Conservation (phyloP, 1,140 invertebrate genomes). For the Bombus cullumanus region DNA sequence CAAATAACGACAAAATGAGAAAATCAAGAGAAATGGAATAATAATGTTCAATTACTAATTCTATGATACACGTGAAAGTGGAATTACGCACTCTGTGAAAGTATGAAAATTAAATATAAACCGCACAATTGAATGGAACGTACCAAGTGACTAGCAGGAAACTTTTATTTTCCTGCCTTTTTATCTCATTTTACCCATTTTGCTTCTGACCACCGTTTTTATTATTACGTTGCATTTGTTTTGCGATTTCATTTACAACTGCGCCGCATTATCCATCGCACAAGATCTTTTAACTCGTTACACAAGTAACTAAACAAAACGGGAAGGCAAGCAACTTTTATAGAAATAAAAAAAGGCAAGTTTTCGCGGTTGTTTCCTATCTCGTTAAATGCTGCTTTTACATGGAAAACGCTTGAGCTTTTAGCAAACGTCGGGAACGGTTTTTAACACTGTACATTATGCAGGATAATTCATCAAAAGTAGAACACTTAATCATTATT, state of each 20-base stretch:
- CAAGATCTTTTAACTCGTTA: background rate
- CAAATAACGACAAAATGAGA: background rate
- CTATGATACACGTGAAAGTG: background rate
- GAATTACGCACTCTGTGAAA: background rate
- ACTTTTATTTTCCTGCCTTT: background rate
- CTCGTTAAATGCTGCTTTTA: constrained; percentile 16
- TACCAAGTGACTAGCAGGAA: background rate
- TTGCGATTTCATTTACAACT: background rate
- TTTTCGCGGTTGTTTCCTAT: background rate
- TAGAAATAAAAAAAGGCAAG: background rate
- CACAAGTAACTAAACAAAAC: constrained; percentile 1
- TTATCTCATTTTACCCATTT: no score
- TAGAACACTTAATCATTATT: background rate
- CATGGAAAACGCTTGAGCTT: background rate
- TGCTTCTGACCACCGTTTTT: background rate
- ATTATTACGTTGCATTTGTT: background rate
- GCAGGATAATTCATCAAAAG: background rate
- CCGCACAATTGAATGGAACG: background rate
- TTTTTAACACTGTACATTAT: background rate
- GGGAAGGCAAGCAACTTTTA: background rate
- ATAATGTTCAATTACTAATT: background rate
- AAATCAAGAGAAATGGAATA: background rate
- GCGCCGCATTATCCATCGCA: background rate
- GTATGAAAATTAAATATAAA: background rate
- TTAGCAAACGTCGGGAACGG: background rate